Evolutionary conservation across 2,888 invertebrate genomes (phyloP).

Genomic region (Scaptomyza cyrtandrae): DNA sequence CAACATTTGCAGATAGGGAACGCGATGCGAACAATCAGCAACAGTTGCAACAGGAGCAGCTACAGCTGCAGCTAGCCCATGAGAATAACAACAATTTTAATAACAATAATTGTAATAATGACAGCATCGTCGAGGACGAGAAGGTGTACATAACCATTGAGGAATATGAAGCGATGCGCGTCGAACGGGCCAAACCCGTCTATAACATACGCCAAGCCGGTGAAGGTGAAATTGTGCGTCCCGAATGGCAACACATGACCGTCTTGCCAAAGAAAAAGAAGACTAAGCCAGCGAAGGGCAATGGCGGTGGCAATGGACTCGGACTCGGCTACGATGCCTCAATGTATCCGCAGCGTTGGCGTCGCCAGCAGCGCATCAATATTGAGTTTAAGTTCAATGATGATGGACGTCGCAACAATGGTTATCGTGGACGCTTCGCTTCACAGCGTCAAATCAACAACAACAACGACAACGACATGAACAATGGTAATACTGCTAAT

Average conservation of each 20-base stretch:
- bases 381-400: constrained; percentile 50
- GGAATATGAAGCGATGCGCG: constrained; percentile 37
- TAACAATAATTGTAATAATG: background rate
- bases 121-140: background rate
- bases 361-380: constrained; percentile 35
- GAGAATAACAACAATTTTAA: background rate
- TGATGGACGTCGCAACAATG: constrained; percentile 18
- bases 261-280: constrained; percentile 29
- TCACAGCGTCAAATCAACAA: background rate
- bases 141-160: constrained; percentile 34
- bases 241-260: constrained; percentile 40
- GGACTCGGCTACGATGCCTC: constrained; percentile 15
- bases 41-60: background rate
- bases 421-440: background rate
- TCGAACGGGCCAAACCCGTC: constrained; percentile 29
- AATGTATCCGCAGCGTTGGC: constrained; percentile 35
- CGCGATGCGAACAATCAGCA: background rate
- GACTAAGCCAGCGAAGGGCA: background rate
- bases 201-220: constrained; percentile 48
- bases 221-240: constrained; percentile 27
- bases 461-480: background rate
- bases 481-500: background rate
- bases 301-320: background rate
- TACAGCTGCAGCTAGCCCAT: background rate
- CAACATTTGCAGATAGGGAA: constrained; percentile 5